Percentiles rank a stretch among this genome's conserved stretches.
These are phyloP conservation scores for Phymatocera aterrima DNA, from an alignment of 2,888 invertebrate species.

Conservation along the genomic window DNA sequence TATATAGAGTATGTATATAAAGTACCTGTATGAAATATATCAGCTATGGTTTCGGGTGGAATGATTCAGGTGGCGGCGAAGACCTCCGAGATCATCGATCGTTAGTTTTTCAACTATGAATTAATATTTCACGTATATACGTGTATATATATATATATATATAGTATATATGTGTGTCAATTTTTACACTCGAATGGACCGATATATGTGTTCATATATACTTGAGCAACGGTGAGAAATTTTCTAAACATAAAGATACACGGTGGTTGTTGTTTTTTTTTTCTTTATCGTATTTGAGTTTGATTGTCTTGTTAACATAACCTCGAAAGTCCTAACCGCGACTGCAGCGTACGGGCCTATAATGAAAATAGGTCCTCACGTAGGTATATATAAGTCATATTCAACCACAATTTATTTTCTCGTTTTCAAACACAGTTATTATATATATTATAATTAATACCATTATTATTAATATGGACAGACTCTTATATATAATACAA, in stretches of 20 bases:
- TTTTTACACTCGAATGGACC: no score
- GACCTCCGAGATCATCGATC: conserved; percentile 25
- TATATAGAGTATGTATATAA: no score
- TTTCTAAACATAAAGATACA: no score
- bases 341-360: conserved; percentile 2
- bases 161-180: no score
- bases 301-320: neutral
- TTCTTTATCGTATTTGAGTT: no score
- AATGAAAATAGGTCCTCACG: neutral
- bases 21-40: neutral
- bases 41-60: neutral
- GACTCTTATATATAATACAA: conserved; percentile 74
- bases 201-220: no score
- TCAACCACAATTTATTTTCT: conserved; percentile 76
- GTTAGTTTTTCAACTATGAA: neutral
- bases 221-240: no score
- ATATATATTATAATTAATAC: conserved; percentile 75
- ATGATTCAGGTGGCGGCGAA: conserved; percentile 26
- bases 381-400: conserved; percentile 70
- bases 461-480: conserved; percentile 74
- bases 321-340: conserved; percentile 38
- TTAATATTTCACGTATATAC: no score
- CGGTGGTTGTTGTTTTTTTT: neutral
- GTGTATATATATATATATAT: no score
- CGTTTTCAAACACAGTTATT: conserved; percentile 75